These are phyloP conservation scores for Muscicapa adusta DNA, from an alignment of 2,113 vertebrate genomes.

Conservation along the genomic window DNA sequence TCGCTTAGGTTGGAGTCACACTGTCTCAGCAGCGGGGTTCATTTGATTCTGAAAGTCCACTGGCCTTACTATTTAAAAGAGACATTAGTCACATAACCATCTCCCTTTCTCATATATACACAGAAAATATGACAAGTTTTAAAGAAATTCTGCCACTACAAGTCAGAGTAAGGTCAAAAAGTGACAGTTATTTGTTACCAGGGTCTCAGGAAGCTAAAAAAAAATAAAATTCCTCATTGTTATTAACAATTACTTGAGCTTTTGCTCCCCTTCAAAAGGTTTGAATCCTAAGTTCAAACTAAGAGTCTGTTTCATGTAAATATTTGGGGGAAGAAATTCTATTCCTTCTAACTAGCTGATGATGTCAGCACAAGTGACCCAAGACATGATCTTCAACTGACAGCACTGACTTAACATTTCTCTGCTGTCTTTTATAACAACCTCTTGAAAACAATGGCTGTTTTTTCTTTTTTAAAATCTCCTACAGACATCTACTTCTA, in stretches of 20 bases:
- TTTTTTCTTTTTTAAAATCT: background rate
- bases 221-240: background rate
- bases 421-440: background rate
- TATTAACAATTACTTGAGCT: background rate
- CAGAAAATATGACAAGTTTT: background rate
- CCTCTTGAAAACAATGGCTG: background rate
- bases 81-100: background rate
- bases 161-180: background rate
- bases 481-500: background rate
- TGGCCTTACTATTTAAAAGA: background rate
- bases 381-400: background rate
- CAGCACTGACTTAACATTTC: background rate
- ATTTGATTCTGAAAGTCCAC: background rate
- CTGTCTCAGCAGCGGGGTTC: background rate
- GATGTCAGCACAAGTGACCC: background rate
- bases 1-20: background rate
- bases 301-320: background rate
- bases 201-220: background rate
- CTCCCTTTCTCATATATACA: fast-evolving
- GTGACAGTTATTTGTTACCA: background rate
- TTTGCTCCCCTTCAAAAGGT: background rate
- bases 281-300: background rate
- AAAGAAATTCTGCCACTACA: background rate
- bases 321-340: background rate
- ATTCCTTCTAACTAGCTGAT: background rate